Evolutionary conservation across 2,113 vertebrate genomes (phyloP).

Genomic region (Malurus alboscapulatus): DNA sequence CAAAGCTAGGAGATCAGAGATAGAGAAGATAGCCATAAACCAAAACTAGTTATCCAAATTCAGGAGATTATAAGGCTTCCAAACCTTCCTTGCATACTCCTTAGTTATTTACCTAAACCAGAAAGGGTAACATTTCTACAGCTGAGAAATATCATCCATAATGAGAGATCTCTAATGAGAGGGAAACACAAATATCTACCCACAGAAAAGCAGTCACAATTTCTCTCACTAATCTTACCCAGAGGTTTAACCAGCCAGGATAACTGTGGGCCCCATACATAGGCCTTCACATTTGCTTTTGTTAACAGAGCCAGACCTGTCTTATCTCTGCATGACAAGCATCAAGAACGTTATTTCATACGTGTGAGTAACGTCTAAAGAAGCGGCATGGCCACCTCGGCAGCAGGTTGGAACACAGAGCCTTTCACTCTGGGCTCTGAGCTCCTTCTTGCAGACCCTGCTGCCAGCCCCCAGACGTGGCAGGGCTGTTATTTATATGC

Average conservation of each 20-base stretch:
- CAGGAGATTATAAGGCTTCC: not conserved
- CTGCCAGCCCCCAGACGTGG: not conserved
- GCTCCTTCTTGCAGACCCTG: not conserved
- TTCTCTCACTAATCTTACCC: not conserved
- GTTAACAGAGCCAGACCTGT: not conserved
- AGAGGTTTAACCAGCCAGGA: not conserved
- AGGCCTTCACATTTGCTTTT: not conserved
- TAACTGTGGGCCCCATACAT: not conserved
- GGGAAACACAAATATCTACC: not conserved
- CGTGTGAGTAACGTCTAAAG: rapidly evolving
- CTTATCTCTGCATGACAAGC: not conserved
- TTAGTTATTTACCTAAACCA: not conserved
- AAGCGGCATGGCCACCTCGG: rapidly evolving
- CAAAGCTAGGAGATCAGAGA: not conserved
- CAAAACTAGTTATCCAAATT: rapidly evolving
- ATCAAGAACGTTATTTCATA: not conserved
- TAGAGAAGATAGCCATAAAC: not conserved
- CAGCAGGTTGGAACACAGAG: conserved; percentile 28
- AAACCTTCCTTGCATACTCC: not conserved
- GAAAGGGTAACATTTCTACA: not conserved
- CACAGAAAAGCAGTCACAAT: not conserved
- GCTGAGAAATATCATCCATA: not conserved
- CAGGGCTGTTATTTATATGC: not conserved
- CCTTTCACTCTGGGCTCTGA: not conserved
- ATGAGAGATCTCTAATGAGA: not conserved